A percentile compares a stretch with the other conserved stretches of the same genome.
These are phyloP conservation scores for Capitulum mitella DNA, from an alignment of 2,888 invertebrate genomes.

Conservation along the genomic window DNA sequence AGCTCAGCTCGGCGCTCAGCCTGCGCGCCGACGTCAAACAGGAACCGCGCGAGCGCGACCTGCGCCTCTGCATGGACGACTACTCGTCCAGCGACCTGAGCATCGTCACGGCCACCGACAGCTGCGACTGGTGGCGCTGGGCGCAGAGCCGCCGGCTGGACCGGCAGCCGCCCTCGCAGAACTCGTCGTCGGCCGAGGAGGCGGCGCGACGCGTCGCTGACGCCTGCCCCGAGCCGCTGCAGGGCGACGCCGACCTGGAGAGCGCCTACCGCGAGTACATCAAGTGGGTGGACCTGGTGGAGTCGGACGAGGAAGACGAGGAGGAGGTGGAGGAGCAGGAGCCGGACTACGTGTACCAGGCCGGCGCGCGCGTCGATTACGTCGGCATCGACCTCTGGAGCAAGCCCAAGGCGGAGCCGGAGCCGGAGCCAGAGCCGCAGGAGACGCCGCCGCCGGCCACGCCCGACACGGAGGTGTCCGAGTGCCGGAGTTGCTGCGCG, in stretches of 20 bases:
- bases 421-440: not conserved
- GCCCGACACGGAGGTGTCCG: not conserved
- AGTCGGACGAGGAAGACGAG: not conserved
- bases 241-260: not conserved
- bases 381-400: not conserved
- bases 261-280: constrained; percentile 2
- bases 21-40: not conserved
- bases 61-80: constrained; percentile 4
- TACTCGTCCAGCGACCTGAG: constrained; percentile 18
- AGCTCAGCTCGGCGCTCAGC: constrained; percentile 19
- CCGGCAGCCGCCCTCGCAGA: not conserved
- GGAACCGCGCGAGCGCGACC: not conserved
- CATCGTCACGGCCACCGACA: constrained; percentile 8
- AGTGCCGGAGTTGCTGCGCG: not conserved
- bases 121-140: constrained; percentile 20
- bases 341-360: not conserved
- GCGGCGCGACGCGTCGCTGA: not conserved
- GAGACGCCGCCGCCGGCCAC: not conserved
- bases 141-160: constrained; percentile 22
- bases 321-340: not conserved
- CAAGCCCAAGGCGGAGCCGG: not conserved
- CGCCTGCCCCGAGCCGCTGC: not conserved
- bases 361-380: not conserved
- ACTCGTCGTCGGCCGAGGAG: not conserved
- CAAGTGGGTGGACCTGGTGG: not conserved